A percentile compares a stretch with the other conserved stretches of the same genome.
These are phyloP conservation scores for Caenorhabditis sp. DNA, from an alignment of 2,888 invertebrate species.

Conservation along the genomic window DNA sequence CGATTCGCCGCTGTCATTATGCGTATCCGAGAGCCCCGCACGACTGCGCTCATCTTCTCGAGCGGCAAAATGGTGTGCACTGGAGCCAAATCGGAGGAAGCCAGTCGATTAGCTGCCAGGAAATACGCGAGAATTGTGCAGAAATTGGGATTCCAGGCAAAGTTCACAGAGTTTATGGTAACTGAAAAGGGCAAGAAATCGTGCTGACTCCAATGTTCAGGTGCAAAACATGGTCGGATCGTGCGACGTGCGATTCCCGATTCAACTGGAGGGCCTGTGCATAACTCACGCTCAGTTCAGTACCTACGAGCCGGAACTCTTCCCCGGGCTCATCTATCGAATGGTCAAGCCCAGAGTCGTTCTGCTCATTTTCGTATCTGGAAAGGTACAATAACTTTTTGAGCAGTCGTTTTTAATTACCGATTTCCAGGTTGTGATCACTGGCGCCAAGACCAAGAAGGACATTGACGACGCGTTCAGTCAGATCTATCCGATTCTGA, in stretches of 20 bases:
- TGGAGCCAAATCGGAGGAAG: constrained; percentile 89
- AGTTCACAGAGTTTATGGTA: constrained; percentile 79
- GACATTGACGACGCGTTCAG: constrained; percentile 94
- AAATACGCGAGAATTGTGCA: constrained; percentile 89
- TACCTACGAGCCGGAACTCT: constrained; percentile 96
- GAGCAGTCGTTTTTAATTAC: too few species aligned
- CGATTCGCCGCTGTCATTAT: constrained; percentile 99
- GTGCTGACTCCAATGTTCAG: constrained; percentile 26
- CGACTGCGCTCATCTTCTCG: constrained; percentile 88
- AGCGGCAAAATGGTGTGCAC: constrained; percentile 92
- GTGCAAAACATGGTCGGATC: constrained; percentile 91
- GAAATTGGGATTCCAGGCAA: constrained; percentile 85
- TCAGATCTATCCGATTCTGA: constrained; percentile 93
- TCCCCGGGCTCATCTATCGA: constrained; percentile 97
- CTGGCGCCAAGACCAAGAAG: constrained; percentile 91
- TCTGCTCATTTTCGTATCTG: constrained; percentile 96
- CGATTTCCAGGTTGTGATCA: constrained; percentile 88
- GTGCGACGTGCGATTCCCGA: constrained; percentile 90
- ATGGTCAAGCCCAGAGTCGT: constrained; percentile 92
- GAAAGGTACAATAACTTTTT: constrained; percentile 85
- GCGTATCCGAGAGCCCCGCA: constrained; percentile 88
- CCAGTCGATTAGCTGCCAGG: constrained; percentile 83
- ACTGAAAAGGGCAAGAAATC: background rate
- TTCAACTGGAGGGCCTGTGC: constrained; percentile 87
- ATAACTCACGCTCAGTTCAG: constrained; percentile 88